Evolutionary conservation across 2,797 vertebrate genomes (phyloP), one percentile per base, ranked within the genome.

Genomic region (Gymnoscopelus braueri): DNA sequence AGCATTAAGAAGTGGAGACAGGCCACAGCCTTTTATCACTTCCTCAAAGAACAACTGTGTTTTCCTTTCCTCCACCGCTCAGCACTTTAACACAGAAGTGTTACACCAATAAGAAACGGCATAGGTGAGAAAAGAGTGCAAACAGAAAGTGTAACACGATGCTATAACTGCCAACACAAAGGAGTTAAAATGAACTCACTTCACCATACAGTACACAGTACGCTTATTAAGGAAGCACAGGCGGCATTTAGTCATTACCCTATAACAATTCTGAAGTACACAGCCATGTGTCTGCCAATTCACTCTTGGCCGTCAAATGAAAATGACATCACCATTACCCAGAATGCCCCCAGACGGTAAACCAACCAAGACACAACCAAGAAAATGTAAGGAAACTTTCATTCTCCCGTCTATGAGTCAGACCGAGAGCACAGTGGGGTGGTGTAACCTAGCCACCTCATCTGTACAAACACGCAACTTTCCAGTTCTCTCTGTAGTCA

Each of bases 401-500:
- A 49, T 47, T 13, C 39, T 24, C n/a, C 2, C 1, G 9, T 48
- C 15, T 62, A n/a, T n/a, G 23, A 23, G 10, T 47, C 9, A 60
- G 13, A 62, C 1, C 5, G 23, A 29, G 57, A 60, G n/a, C 14
- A 15, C 14, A 19, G 35, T n/a, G 15, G 0, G 15, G 14, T 63
- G 73, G 5, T 66, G 14, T 19, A 23, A 3, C 13, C 49, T 14
- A 59, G 60, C 60, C 32, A 24, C 54, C 50, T 51, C 49, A 9
- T 68, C 72, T 74, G 51, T 19, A 63, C 39, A 47, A 48, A 62
- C 60, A 23, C n/a, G 44, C 7, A 1, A 51, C 12, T 77, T 83
- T 80, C 71, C 74, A 81, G 69, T 32, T 67, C 50, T 32, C 50
- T 69, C 70, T 75, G 71, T 74, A 67, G 74, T 83, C 65, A 73